These are phyloP conservation scores for Manis crassicaudata DNA, from an alignment of 2,797 vertebrate genomes.

Conservation along the genomic window DNA sequence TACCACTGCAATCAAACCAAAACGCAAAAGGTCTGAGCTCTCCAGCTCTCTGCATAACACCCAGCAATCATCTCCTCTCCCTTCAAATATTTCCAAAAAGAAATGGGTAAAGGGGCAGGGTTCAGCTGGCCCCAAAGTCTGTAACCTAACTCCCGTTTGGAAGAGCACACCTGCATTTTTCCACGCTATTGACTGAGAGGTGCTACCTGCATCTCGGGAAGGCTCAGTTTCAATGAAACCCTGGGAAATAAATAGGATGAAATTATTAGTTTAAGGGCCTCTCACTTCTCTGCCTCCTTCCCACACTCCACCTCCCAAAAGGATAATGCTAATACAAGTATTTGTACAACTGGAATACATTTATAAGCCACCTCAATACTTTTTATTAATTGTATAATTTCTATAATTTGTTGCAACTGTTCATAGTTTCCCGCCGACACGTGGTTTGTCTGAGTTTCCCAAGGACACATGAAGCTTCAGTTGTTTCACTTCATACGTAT, in stretches of 20 bases:
- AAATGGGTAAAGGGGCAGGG: constrained; percentile 33
- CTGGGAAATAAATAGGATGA: constrained; percentile 62
- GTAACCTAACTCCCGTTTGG: constrained; percentile 41
- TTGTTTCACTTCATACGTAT: background rate
- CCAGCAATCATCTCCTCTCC: background rate
- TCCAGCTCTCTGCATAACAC: background rate
- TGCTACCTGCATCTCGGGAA: background rate
- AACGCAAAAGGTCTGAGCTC: constrained; percentile 12
- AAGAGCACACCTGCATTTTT: constrained; percentile 63
- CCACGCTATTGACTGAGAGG: constrained; percentile 38
- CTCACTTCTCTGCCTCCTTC: constrained; percentile 51
- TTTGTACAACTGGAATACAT: constrained; percentile 93
- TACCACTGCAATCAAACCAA: background rate
- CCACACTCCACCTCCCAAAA: background rate
- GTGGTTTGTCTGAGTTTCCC: background rate
- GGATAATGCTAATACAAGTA: constrained; percentile 79
- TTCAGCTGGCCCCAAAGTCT: background rate
- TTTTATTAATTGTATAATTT: constrained; percentile 57
- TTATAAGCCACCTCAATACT: constrained; percentile 63
- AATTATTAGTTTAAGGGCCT: constrained; percentile 69
- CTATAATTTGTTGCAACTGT: constrained; percentile 61
- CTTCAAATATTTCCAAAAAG: constrained; percentile 32
- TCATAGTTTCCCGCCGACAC: background rate
- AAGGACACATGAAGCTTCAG: background rate
- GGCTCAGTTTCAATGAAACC: constrained; percentile 69